phyloP scores from a whole-genome alignment of 2,797 vertebrate genomes.

The Capromys pilorides region DNA sequence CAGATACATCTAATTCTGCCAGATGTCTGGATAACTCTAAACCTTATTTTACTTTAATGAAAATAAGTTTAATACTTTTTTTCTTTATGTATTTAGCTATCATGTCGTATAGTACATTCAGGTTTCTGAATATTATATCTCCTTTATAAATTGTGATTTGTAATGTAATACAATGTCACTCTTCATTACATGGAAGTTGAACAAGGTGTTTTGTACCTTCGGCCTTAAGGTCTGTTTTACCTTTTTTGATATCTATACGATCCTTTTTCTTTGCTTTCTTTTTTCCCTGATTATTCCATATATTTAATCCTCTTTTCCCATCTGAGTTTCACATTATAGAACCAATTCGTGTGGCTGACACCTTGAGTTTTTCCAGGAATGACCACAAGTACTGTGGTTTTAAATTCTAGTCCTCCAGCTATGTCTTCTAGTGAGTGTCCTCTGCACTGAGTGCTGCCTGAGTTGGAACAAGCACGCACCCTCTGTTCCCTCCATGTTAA shows the following conservation, averaged over 20 bases:
- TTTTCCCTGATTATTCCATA: background rate
- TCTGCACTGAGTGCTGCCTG: background rate
- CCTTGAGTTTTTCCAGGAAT: background rate
- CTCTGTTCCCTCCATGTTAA: background rate
- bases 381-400: background rate
- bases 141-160: background rate
- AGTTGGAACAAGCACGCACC: background rate
- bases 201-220: background rate
- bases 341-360: background rate
- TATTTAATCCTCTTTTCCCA: background rate
- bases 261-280: background rate
- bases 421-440: background rate
- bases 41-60: constrained; percentile 40
- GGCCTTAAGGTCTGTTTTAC: background rate
- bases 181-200: background rate
- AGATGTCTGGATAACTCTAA: background rate
- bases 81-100: constrained; percentile 55
- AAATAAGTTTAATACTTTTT: constrained; percentile 32
- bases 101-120: constrained; percentile 20
- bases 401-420: background rate
- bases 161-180: background rate
- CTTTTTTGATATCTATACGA: background rate
- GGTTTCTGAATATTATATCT: background rate
- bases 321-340: background rate
- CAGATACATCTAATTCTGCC: background rate